Conservation (phyloP, 1,140 invertebrate species). For the Atopsyche davidsoni region DNA sequence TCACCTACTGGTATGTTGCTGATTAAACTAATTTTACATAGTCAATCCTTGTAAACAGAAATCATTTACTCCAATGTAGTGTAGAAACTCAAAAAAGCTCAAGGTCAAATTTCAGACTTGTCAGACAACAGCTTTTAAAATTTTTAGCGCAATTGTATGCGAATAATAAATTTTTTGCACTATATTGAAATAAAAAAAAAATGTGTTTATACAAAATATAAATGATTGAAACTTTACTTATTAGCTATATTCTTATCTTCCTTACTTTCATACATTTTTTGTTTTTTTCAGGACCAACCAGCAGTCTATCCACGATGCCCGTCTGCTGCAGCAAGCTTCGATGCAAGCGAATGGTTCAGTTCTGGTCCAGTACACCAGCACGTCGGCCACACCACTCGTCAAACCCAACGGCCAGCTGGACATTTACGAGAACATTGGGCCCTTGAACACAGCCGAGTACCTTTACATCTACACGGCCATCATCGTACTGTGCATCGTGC, state of each 20-base stretch:
- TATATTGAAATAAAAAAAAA: no score
- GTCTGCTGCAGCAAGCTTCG: not conserved
- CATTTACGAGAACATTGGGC: conserved; percentile 42
- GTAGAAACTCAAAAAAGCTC: no score
- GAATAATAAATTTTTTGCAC: no score
- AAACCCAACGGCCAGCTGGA: conserved; percentile 29
- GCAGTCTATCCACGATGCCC: conserved; percentile 2
- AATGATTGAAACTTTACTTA: conserved; percentile 1
- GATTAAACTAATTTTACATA: not conserved
- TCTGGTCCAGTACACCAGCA: not conserved
- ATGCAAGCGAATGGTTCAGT: not conserved
- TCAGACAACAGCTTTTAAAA: no score
- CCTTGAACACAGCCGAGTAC: conserved; percentile 41
- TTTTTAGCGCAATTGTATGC: no score
- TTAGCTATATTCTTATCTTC: no score
- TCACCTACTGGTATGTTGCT: conserved; percentile 44
- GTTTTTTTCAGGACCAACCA: conserved; percentile 20
- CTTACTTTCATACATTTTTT: no score
- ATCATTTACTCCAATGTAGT: not conserved
- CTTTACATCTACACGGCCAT: conserved; percentile 44
- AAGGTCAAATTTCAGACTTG: no score
- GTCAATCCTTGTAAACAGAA: not conserved
- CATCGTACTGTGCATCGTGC: conserved; percentile 43
- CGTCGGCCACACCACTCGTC: not conserved
- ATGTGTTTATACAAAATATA: no score